Percentiles rank a stretch among this genome's conserved stretches.
Evolutionary conservation across 1,140 invertebrate species (phyloP).

Genomic region (Saxidomus purpurata): DNA sequence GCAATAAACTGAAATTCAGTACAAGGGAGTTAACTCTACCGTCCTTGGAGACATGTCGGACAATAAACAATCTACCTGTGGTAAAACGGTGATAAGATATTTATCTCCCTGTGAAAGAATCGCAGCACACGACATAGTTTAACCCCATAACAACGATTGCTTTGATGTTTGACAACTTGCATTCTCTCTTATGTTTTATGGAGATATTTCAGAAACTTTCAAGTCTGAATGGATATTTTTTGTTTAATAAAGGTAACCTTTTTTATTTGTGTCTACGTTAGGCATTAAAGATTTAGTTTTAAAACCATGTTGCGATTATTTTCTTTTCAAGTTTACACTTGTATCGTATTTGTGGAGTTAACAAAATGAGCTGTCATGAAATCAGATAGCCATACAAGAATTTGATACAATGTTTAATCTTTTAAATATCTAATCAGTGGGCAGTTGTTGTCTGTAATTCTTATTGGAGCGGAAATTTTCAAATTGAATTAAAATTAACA

Average conservation of each 20-base stretch:
- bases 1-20: too few relatives aligned
- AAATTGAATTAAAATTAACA: not conserved
- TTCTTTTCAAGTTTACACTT: not conserved
- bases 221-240: not conserved
- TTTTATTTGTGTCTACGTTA: not conserved
- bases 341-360: not conserved
- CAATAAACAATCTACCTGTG: too few relatives aligned
- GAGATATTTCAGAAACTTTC: too few relatives aligned
- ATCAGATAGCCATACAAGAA: not conserved
- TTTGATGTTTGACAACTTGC: constrained; percentile 5
- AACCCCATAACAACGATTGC: not conserved
- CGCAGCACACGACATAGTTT: not conserved
- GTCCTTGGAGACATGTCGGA: too few relatives aligned
- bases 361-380: not conserved
- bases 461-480: not conserved
- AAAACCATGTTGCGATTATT: not conserved
- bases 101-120: not conserved
- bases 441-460: not conserved
- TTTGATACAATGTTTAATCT: constrained; percentile 16
- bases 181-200: not conserved
- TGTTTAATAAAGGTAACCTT: not conserved
- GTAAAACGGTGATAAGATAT: too few relatives aligned
- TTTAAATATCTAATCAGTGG: constrained; percentile 2
- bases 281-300: not conserved
- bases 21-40: too few relatives aligned